Evolutionary conservation across 2,888 invertebrate genomes (phyloP), one percentile per base, ranked within the genome.

Genomic region (Drosophila borealis): DNA sequence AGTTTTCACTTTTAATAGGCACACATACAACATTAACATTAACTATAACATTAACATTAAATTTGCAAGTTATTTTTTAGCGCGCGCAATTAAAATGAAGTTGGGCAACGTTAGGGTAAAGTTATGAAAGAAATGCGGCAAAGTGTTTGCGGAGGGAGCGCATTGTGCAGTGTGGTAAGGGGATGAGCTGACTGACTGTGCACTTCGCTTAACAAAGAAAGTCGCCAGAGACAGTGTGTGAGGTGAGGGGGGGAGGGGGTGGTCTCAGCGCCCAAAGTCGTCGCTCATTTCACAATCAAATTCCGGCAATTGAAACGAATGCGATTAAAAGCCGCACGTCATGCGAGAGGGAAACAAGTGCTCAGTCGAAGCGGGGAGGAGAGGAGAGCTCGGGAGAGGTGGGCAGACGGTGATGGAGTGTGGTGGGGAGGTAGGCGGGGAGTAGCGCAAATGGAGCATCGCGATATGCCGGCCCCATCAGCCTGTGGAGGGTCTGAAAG

Each of bases 291-390:
- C 79, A 89, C 85, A 89, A 85, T 87, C 71, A 84, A 78, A 84
- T 89, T 83, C 87, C 85, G 81, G 78, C 84, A 89, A 89, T 84
- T 89, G 84, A 88, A 83, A 71, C 88, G 89, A 89, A 89, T 88
- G 85, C 88, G 85, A 89, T 89, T 87, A 89, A 89, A 85, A 89
- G 88, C 72, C 74, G 74, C 89, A 76, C 71, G 85, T 84, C 88
- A 78, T 77, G 76, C 76, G 53, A 64, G 63, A 64, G 60, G 41
- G 45, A 61, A 60, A 34, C 75, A 74, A 67, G 63, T 69, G 59
- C 45, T 39, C 29, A 53, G 39, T 45, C 39, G 63, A 63, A 29
- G 66, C 54, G 57, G 34, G 9, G 37, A 41, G 51, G 60, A 44
- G 13, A 36, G 19, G 19, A 41, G 14, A 17, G 41, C 29, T 29